A percentile compares a stretch with the other conserved stretches of the same genome.
Evolutionary conservation across 2,888 invertebrate species (phyloP).

Genomic region (Melanchra persicariae): DNA sequence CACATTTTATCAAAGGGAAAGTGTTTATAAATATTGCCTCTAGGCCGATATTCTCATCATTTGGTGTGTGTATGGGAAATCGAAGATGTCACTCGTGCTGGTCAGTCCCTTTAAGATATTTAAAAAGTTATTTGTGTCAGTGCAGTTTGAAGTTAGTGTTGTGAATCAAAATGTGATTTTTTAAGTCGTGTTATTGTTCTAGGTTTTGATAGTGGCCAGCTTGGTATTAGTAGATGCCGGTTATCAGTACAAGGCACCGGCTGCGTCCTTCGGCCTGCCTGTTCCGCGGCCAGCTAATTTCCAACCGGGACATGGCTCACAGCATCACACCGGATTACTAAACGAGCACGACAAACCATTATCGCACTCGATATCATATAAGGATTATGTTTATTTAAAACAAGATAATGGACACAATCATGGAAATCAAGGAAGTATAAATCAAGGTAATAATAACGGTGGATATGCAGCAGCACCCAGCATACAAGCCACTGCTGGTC

Average conservation of each 20-base stretch:
- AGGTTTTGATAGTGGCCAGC: conserved; percentile 48
- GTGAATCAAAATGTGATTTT: conserved; percentile 32
- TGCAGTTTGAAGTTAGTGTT: conserved; percentile 33
- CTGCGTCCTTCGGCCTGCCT: background rate
- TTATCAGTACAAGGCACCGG: conserved; percentile 54
- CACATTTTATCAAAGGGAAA: conserved; percentile 75
- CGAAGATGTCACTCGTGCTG: conserved; percentile 71
- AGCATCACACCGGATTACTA: background rate
- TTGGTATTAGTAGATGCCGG: conserved; percentile 50
- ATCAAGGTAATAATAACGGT: conserved; percentile 3
- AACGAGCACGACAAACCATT: conserved; percentile 62
- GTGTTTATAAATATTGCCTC: conserved; percentile 80
- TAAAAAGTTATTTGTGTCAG: conserved; percentile 6
- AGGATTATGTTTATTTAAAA: conserved; percentile 69
- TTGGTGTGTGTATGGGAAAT: conserved; percentile 66
- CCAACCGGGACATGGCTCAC: conserved; percentile 1
- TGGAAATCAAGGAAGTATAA: conserved; percentile 7
- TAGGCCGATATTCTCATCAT: conserved; percentile 67
- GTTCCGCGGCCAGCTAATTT: conserved; percentile 9
- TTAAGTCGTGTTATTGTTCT: conserved; percentile 49
- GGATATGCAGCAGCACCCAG: background rate
- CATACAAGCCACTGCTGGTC: background rate
- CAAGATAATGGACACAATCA: conserved; percentile 56
- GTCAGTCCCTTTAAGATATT: conserved; percentile 71
- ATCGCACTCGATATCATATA: conserved; percentile 68